Base-by-base conservation (phyloP, 2,888 invertebrate species). In the Parnassius mnemosyne region DNA sequence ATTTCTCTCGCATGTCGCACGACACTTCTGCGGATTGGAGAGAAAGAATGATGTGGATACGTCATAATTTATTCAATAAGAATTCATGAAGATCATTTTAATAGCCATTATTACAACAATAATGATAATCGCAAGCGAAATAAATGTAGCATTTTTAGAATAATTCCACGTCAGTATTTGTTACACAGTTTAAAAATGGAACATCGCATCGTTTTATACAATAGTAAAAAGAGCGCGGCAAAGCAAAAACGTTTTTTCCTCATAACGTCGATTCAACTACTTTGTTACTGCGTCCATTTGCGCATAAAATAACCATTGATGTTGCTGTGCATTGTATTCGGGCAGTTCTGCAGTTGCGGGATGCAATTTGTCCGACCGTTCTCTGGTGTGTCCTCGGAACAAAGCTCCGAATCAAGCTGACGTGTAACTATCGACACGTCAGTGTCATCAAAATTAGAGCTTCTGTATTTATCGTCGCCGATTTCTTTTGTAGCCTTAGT, bases 351-450 rank as follows among this genome's bases (percentile, higher is more conserved):
- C 74, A 77, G 75, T 79, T 76, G 80, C 77, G 72, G 79, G 78
- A 79, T 75, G 84, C 86, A 88, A 89, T 89, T 88, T 87, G 86
- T 83, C 80, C 80, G 74, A 75, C 83, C 82, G 85, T 85, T 85
- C 84, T 84, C 84, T 82, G 77, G 82, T 83, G 78, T 84, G 85
- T 80, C 79, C 78, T 77, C 77, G 78, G 79, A 80, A 83, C 84
- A 82, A 82, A 83, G 83, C 82, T 78, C 74, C 79, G 80, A 81
- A 80, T 83, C 79, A 73, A 77, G 82, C 84, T 81, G 84, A 87
- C 83, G 78, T 70, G 75, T 75, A 77, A 80, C 83, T 83, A 86
- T 84, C 81, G 85, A 83, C 34, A 34, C 34, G 34, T 34, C 34
- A 34, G 34, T 34, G 34, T 34, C 34, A 5, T 34, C 77, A 67